Evolutionary conservation across 1,140 invertebrate species (phyloP), one percentile per base, ranked within the genome.

Genomic region (Psilanteris sp.): DNA sequence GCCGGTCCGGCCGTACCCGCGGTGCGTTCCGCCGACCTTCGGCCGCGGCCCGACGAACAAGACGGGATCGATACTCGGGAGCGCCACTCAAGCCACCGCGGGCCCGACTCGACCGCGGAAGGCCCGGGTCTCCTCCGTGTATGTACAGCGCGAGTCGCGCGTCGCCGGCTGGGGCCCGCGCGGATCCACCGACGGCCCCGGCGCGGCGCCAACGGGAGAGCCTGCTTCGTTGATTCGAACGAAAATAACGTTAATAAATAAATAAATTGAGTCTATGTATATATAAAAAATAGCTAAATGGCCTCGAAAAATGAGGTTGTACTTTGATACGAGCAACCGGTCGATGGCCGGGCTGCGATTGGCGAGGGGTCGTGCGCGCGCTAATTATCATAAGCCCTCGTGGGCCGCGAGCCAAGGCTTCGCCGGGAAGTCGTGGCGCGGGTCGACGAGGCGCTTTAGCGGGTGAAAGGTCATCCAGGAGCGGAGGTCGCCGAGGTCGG

Each of bases 211-310:
- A n/a, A n/a, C n/a, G n/a, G n/a, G n/a, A n/a, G n/a, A n/a, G n/a
- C n/a, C n/a, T n/a, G n/a, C n/a, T 7, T 46, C 34, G 36, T 70
- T 39, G 44, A 57, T 34, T 43, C 7, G 0, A 24, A 13, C 4
- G 11, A 32, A 54, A 52, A 13, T 8, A 50, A 39, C 11, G 11
- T 15, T 20, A 70, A 50, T 18, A 43, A 31, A 74, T 74, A 74
- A 72, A 72, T 72, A 64, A 74, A 67, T 74, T 74, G 48, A 32
- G 13, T 62, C 54, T 61, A 59, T 13, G 10, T 31, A 15, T 31
- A 43, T 68, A 61, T 44, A 75, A 68, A 68, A 75, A 73, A 73
- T 59, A 73, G 70, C 50, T 73, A 73, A 67, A 13, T 39, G 26
- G 54, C 71, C 48, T 61, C 62, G 32, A 37, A 67, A 67, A 59